Percentiles rank a stretch among this genome's conserved stretches.
phyloP scores from a whole-genome alignment of 1,140 invertebrate species.

The Geopemphigus sp. region DNA sequence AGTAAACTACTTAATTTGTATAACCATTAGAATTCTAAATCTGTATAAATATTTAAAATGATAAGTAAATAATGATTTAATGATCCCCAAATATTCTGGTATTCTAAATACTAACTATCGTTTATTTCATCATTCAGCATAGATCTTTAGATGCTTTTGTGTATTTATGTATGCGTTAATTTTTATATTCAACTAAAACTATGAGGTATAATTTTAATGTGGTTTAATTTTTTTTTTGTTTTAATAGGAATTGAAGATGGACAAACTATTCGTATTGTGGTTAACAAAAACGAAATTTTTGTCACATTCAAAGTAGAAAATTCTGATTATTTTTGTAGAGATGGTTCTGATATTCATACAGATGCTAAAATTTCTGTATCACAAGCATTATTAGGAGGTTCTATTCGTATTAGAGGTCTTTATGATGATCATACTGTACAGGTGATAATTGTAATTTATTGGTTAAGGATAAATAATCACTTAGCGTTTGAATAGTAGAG shows the following conservation, averaged over 20 bases:
- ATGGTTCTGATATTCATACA: slow-evolving; percentile 92
- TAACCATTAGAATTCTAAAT: too few relatives aligned
- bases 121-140: too few relatives aligned
- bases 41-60: too few relatives aligned
- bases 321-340: slow-evolving; percentile 87
- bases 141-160: too few relatives aligned
- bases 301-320: slow-evolving; percentile 89
- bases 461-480: neutral
- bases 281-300: slow-evolving; percentile 87
- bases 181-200: neutral
- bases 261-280: slow-evolving; percentile 89
- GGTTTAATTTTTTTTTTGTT: slow-evolving; percentile 48
- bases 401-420: slow-evolving; percentile 85
- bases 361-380: slow-evolving; percentile 80
- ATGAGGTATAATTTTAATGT: neutral
- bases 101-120: too few relatives aligned
- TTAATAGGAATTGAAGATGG: slow-evolving; percentile 82
- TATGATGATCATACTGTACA: slow-evolving; percentile 90
- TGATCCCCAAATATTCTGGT: too few relatives aligned
- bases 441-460: slow-evolving; percentile 57
- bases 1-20: too few relatives aligned
- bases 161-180: slow-evolving; percentile 21
- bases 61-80: too few relatives aligned
- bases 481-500: neutral
- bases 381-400: slow-evolving; percentile 91